A percentile compares a stretch with the other conserved stretches of the same genome.
Evolutionary conservation across 2,113 vertebrate genomes (phyloP).

Genomic region (Tragelaphus scriptus): DNA sequence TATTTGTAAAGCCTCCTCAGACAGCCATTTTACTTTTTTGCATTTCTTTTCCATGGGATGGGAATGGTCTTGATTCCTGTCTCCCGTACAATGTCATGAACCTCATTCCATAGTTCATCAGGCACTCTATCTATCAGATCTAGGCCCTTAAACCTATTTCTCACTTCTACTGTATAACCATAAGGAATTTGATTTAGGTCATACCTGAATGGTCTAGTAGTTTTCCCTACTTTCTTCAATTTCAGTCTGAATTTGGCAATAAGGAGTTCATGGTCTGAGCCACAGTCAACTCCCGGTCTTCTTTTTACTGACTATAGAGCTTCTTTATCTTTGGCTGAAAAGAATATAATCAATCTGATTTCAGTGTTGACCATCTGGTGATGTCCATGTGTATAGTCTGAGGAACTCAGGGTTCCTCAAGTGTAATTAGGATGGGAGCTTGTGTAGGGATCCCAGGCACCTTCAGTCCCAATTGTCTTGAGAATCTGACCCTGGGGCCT

Average conservation of each 20-base stretch:
- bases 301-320: not conserved
- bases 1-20: not conserved
- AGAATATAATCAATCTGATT: not conserved
- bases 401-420: not conserved
- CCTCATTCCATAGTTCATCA: not conserved
- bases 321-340: not conserved
- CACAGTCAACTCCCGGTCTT: accelerated
- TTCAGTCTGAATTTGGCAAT: not conserved
- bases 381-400: not conserved
- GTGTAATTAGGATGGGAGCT: not conserved
- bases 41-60: not conserved
- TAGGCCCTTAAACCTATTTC: not conserved
- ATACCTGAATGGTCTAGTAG: not conserved
- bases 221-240: not conserved
- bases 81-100: not conserved
- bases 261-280: not conserved
- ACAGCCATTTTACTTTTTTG: not conserved
- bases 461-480: not conserved
- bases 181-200: not conserved
- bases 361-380: not conserved
- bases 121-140: not conserved
- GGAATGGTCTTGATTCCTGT: not conserved
- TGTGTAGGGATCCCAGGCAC: not conserved
- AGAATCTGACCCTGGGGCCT: not conserved
- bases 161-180: not conserved